A percentile compares a stretch with the other conserved stretches of the same genome.
These are phyloP conservation scores for Enteromius viviparus DNA, from an alignment of 2,797 vertebrate genomes.

Conservation along the genomic window DNA sequence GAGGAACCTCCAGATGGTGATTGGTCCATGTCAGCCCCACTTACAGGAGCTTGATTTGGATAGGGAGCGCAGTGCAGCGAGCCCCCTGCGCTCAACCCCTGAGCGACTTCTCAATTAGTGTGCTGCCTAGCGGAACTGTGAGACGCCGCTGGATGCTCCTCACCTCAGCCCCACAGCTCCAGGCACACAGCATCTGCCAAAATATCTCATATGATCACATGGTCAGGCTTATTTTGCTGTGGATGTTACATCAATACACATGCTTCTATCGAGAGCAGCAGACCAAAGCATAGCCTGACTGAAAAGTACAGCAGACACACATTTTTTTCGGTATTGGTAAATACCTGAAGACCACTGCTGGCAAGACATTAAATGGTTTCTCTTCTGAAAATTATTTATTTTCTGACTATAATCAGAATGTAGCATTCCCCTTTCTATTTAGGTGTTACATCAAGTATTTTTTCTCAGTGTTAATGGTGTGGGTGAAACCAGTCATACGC, in stretches of 20 bases:
- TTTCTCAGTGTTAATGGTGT: slow-evolving; percentile 40
- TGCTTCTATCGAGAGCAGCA: slow-evolving; percentile 55
- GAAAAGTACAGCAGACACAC: slow-evolving; percentile 42
- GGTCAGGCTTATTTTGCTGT: slow-evolving; percentile 59
- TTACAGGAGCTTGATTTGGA: slow-evolving; percentile 84
- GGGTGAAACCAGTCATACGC: slow-evolving; percentile 60
- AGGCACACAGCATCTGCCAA: slow-evolving; percentile 50
- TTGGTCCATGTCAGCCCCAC: slow-evolving; percentile 83
- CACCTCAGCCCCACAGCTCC: slow-evolving; percentile 48
- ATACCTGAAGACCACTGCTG: background rate
- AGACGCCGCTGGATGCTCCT: slow-evolving; percentile 68
- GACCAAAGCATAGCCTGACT: slow-evolving; percentile 45
- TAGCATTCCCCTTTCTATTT: background rate
- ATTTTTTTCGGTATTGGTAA: slow-evolving; percentile 31
- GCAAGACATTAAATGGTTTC: slow-evolving; percentile 6
- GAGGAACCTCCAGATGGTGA: slow-evolving; percentile 73
- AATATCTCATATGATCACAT: slow-evolving; percentile 63
- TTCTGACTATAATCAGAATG: slow-evolving; percentile 1
- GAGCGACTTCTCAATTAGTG: slow-evolving; percentile 89
- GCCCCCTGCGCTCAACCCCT: slow-evolving; percentile 78
- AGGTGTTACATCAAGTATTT: slow-evolving; percentile 18
- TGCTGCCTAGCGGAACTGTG: slow-evolving; percentile 83
- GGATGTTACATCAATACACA: slow-evolving; percentile 61
- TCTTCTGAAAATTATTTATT: background rate
- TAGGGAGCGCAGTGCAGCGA: slow-evolving; percentile 75